Conservation (phyloP, 2,797 vertebrate species). For the Zalophus californianus region DNA sequence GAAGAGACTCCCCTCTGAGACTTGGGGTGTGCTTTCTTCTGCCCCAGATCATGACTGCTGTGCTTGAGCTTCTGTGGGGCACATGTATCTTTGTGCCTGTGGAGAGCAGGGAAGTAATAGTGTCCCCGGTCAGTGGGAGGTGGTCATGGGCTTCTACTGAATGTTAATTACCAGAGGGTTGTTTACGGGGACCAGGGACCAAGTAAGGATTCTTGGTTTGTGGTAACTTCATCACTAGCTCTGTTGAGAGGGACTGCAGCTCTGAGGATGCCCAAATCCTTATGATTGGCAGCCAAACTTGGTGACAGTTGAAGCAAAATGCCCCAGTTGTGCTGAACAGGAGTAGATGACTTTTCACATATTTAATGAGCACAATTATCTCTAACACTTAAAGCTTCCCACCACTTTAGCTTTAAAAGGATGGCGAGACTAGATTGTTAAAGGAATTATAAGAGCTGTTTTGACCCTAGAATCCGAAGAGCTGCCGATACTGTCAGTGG, state of each 20-base stretch:
- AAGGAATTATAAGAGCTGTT: slow-evolving; percentile 66
- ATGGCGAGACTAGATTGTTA: slow-evolving; percentile 38
- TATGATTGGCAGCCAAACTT: slow-evolving; percentile 76
- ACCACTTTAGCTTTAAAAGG: slow-evolving; percentile 67
- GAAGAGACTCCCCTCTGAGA: slow-evolving; percentile 62
- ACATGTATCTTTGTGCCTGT: slow-evolving; percentile 55
- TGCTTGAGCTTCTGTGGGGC: slow-evolving; percentile 57
- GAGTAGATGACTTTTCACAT: background rate
- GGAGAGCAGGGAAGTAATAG: slow-evolving; percentile 53
- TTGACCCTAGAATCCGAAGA: slow-evolving; percentile 41
- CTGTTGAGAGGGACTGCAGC: slow-evolving; percentile 81
- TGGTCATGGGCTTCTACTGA: slow-evolving; percentile 87
- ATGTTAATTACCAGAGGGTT: slow-evolving; percentile 89
- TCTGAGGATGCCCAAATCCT: slow-evolving; percentile 83
- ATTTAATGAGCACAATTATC: slow-evolving; percentile 60
- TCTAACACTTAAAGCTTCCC: slow-evolving; percentile 32
- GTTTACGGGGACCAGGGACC: too few relatives aligned
- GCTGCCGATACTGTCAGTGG: slow-evolving; percentile 29
- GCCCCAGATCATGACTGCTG: slow-evolving; percentile 25
- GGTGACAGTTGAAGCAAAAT: slow-evolving; percentile 70
- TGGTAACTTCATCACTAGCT: slow-evolving; percentile 88
- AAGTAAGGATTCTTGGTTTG: slow-evolving; percentile 88
- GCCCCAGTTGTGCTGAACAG: slow-evolving; percentile 65
- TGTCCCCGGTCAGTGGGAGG: slow-evolving; percentile 86
- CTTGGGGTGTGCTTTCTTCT: slow-evolving; percentile 71